A percentile compares a stretch with the other conserved stretches of the same genome.
Conservation (phyloP, 2,113 vertebrate genomes). For the Toxotes chatareus region DNA sequence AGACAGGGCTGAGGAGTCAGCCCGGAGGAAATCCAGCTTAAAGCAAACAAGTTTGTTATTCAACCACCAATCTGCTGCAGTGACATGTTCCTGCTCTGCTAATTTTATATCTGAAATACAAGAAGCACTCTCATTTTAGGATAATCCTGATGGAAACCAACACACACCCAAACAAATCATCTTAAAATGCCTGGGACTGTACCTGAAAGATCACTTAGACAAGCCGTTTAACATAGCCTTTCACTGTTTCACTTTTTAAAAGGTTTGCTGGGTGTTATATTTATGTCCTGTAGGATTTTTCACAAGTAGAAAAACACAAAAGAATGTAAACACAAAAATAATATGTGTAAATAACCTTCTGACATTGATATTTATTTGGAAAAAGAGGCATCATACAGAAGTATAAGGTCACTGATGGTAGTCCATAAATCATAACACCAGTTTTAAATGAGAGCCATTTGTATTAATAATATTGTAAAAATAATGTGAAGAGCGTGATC, state of each 20-base stretch:
- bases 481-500: constrained; percentile 4
- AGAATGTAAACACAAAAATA: not conserved
- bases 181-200: not conserved
- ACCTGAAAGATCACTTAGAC: not conserved
- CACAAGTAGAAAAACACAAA: not conserved
- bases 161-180: not conserved
- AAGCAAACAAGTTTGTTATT: constrained; percentile 61
- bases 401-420: not conserved
- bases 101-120: constrained; percentile 41
- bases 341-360: not conserved
- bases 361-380: not conserved
- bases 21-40: constrained; percentile 67
- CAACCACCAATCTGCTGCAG: constrained; percentile 36
- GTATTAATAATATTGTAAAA: not conserved
- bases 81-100: constrained; percentile 16
- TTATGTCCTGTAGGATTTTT: not conserved
- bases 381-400: not conserved
- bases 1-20: constrained; percentile 36
- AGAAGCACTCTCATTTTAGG: constrained; percentile 15
- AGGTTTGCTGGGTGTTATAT: not conserved
- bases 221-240: not conserved
- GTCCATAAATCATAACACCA: not conserved
- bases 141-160: constrained; percentile 5
- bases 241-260: not conserved
- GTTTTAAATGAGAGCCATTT: constrained; percentile 5